Percentiles rank a stretch among this genome's conserved stretches.
These are phyloP conservation scores for Percopsis omiscomaycus DNA, from an alignment of 2,797 vertebrate genomes.

Conservation along the genomic window DNA sequence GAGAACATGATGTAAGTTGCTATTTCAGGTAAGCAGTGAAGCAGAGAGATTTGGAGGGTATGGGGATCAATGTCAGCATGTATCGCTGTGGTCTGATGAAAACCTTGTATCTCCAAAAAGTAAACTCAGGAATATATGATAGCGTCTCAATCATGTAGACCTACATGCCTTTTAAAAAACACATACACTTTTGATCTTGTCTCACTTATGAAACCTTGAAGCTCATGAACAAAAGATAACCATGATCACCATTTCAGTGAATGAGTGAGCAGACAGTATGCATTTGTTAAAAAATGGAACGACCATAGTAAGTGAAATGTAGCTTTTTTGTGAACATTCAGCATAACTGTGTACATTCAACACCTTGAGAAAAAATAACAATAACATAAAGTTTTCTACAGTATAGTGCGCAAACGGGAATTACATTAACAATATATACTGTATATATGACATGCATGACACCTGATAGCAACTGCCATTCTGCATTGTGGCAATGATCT, in stretches of 20 bases:
- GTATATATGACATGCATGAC: conserved; percentile 9
- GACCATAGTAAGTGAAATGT: conserved; percentile 27
- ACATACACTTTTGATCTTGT: too few relatives aligned
- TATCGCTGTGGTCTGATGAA: too few relatives aligned
- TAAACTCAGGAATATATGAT: too few relatives aligned
- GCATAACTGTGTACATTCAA: conserved; percentile 4
- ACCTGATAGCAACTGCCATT: conserved; percentile 3
- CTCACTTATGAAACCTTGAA: too few relatives aligned
- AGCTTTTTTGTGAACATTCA: conserved; percentile 13
- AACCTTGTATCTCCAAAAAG: too few relatives aligned
- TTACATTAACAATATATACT: background rate
- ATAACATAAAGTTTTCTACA: conserved; percentile 16
- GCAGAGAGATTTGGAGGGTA: too few relatives aligned
- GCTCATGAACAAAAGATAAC: too few relatives aligned
- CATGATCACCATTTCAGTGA: too few relatives aligned
- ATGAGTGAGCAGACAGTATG: background rate
- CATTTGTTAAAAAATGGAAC: background rate
- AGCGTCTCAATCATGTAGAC: too few relatives aligned
- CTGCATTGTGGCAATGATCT: background rate
- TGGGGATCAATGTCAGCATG: too few relatives aligned
- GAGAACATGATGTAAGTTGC: background rate
- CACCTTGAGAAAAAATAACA: conserved; percentile 5
- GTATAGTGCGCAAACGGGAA: conserved; percentile 9
- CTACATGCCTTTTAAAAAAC: too few relatives aligned
- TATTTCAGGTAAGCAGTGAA: too few relatives aligned